Base-by-base conservation (phyloP, 2,797 vertebrate genomes). In the Tenualosa thibaudeaui region DNA sequence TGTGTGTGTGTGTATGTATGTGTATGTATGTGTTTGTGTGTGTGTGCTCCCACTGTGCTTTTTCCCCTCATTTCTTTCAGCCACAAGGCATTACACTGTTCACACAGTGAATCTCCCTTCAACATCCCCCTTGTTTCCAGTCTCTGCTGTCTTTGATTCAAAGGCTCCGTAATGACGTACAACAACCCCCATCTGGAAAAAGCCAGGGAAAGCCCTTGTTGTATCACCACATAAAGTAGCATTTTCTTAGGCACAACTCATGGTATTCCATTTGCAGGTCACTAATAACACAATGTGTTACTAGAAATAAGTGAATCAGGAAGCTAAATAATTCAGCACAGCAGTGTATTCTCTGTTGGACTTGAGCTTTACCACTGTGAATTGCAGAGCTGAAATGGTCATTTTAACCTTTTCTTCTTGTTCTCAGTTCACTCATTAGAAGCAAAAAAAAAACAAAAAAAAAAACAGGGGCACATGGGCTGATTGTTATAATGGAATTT, bases 121-220 rank as follows among this genome's bases (percentile, higher is more conserved):
- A 78, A 85, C 83, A 82, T 85, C 81, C 51, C 85, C 84, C 89
- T 85, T 84, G 68, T 81, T 81, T 85, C 86, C 84, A 49, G 83
- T 71, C 83, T 87, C 85, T 83, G 53, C 88, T 89, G 85, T 82
- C 81, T 87, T 89, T 89, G 85, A 90, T 86, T 89, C 88, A 85
- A 81, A 89, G 88, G 82, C 86, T 82, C 85, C 65, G 81, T 85
- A 83, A 88, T 88, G 86, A 88, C 88, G 83, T 85, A 26, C 83
- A 88, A 85, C 75, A 68, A 83, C 65, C 86, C 88, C 84, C 86
- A 84, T 89, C 88, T 86, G n/a, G n/a, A n/a, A n/a, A n/a, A n/a
- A n/a, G n/a, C n/a, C n/a, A n/a, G n/a, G n/a, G n/a, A n/a, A n/a
- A n/a, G n/a, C 84, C 71, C 85, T 81, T 53, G 82, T 89, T 75